Percentiles rank a stretch among this genome's conserved stretches.
These are phyloP conservation scores for Enteromius unitaeniatus DNA, from an alignment of 2,797 vertebrate genomes.

Conservation along the genomic window DNA sequence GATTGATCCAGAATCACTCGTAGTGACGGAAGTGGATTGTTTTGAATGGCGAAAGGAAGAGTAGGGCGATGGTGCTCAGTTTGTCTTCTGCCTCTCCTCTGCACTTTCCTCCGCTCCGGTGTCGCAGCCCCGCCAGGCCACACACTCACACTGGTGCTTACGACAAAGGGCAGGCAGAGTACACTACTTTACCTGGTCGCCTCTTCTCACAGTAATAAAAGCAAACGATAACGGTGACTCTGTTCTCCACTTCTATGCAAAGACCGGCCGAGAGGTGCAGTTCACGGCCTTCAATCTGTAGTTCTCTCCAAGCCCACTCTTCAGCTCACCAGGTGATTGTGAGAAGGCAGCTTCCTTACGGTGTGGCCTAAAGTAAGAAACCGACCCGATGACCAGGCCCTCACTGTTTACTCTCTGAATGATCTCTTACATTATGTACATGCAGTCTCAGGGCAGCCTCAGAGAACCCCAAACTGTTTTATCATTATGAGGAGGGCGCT, in stretches of 20 bases:
- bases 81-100: conserved; percentile 54
- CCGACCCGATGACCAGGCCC: conserved; percentile 37
- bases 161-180: conserved; percentile 44
- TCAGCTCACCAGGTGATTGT: conserved; percentile 39
- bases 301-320: conserved; percentile 56
- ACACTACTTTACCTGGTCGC: conserved; percentile 39
- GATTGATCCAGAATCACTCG: conserved; percentile 9
- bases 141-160: conserved; percentile 73
- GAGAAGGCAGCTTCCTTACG: conserved; percentile 54
- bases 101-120: conserved; percentile 18
- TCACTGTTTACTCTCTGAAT: conserved; percentile 53
- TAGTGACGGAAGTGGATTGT: conserved; percentile 10
- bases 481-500: conserved; percentile 7
- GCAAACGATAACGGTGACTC: conserved; percentile 71
- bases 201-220: conserved; percentile 55
- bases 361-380: conserved; percentile 47
- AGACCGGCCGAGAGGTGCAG: conserved; percentile 74
- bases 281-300: conserved; percentile 66
- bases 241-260: conserved; percentile 85
- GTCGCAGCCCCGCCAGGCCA: conserved; percentile 65
- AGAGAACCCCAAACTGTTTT: conserved; percentile 45
- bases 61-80: conserved; percentile 66
- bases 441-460: conserved; percentile 64
- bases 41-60: conserved; percentile 53
- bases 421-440: conserved; percentile 52